Base-by-base conservation (phyloP, 2,797 vertebrate species). In the Alcedo atthis region DNA sequence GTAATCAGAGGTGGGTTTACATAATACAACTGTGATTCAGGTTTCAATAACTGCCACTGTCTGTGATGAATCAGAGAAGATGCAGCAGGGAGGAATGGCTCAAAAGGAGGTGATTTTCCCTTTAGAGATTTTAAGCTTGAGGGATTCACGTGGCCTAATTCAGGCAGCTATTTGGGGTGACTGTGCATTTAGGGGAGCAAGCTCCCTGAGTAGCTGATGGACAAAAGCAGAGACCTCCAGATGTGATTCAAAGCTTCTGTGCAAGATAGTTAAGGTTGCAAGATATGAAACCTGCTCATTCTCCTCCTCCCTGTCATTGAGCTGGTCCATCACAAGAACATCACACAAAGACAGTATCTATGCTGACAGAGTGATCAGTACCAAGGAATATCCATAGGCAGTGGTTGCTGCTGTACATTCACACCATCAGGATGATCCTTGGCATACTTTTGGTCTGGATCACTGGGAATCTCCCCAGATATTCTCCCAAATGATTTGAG, bases 1-100 rank as follows among this genome's bases (percentile, higher is more conserved):
- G 73, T 78, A 94, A 78, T 94, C 95, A 92, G 93, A 96, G 92
- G 95, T 94, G 84, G 85, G 82, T 55, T 84, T 76, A 74, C 76
- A 83, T 13, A 71, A 80, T 55, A 46, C 81, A 37, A 69, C 66
- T 45, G 69, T 89, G 88, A 89, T 87, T 94, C 81, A 89, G 91
- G 90, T 92, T 92, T 61, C 78, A 69, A 2, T 63, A 58, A 53
- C 43, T 85, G 73, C 62, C 88, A 81, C 91, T 93, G 63, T 80
- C 86, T 95, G 93, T 10, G 76, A 62, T 85, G 88, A 94, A 92
- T 92, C 93, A 90, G 55, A 80, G 75, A 37, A 63, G 81, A 85
- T 76, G 73, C 69, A 76, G 73, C 46, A 67, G 75, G 51, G 64
- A 90, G 66, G 76, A 79, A 88, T 49, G 61, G 35, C 75, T 88